phyloP scores from a whole-genome alignment of 2,113 vertebrate genomes.

The Corydoras maculifer region DNA sequence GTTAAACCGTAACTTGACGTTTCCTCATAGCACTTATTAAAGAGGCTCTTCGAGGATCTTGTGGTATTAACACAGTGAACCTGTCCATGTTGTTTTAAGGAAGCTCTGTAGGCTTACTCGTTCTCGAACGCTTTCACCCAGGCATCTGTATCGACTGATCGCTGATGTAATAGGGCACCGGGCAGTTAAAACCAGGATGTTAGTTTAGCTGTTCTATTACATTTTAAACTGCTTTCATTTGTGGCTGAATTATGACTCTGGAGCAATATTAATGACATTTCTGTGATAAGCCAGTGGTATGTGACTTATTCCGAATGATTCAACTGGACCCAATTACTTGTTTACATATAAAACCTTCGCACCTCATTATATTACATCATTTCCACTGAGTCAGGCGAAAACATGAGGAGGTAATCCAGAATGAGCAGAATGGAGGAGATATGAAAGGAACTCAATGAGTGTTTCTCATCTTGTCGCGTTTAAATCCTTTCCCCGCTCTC shows the following conservation, averaged over 20 bases:
- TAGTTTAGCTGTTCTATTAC: conserved; percentile 26
- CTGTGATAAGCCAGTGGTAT: conserved; percentile 38
- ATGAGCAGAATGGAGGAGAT: conserved; percentile 33
- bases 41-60: too few species aligned
- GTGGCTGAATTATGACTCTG: conserved; percentile 18
- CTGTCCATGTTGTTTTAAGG: not conserved
- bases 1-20: too few species aligned
- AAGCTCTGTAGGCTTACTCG: not conserved
- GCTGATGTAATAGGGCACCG: conserved; percentile 29
- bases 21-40: too few species aligned
- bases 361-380: conserved; percentile 37
- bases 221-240: conserved; percentile 24
- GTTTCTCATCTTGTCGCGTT: conserved; percentile 41
- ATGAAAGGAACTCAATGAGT: conserved; percentile 31
- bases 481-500: conserved; percentile 35
- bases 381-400: conserved; percentile 22
- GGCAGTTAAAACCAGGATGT: conserved; percentile 26
- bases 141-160: conserved; percentile 24
- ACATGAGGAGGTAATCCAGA: conserved; percentile 13
- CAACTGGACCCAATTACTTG: conserved; percentile 23
- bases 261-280: conserved; percentile 28
- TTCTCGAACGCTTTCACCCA: conserved; percentile 22
- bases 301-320: conserved; percentile 37
- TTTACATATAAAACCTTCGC: conserved; percentile 35
- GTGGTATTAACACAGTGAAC: not conserved